Evolutionary conservation across 2,888 invertebrate genomes (phyloP), one percentile per base, ranked within the genome.

Genomic region (Meta bourneti): DNA sequence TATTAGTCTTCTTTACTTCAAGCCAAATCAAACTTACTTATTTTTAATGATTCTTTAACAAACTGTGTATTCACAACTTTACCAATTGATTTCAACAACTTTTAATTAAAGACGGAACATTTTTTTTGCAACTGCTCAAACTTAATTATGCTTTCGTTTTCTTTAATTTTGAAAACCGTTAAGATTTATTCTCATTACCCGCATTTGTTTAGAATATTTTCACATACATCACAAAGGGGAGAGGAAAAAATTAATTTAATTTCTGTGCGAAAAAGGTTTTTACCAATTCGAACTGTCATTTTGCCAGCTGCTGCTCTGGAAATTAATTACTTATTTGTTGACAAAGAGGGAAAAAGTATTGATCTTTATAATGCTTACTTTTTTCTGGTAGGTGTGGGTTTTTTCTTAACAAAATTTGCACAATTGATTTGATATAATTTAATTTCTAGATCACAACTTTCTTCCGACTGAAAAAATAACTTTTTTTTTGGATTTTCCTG

Each of bases 271-370:
- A 61, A 48, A n/a, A 48, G 61, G 13, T 61, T 61, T 52, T 72
- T 61, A 84, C 52, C 54, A 9, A 84, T 74, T 84, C 48, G 34
- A 75, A 80, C 88, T 88, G 88, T 88, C 88, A 88, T 51, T 75
- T 74, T 61, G 34, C 61, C 88, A 88, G 81, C 88, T 81, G 88
- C 54, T 69, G 48, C 88, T 61, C 13, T 54, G 81, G 74, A 88
- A 88, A 88, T 88, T 88, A 88, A 88, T 88, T 88, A 88, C 88
- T 88, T 88, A 88, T 88, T 61, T 88, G 88, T 88, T 81, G 81
- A 75, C 81, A 88, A 72, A 81, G 75, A 80, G 54, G 54, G 61
- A 74, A 74, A 81, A 88, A 88, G 61, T 80, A 88, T 88, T 81
- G 88, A 88, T 88, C 48, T 61, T 61, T 61, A 61, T 61, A 9